A percentile compares a stretch with the other conserved stretches of the same genome.
Evolutionary conservation across 2,888 invertebrate genomes (phyloP).

Genomic region (Heliconius erato): DNA sequence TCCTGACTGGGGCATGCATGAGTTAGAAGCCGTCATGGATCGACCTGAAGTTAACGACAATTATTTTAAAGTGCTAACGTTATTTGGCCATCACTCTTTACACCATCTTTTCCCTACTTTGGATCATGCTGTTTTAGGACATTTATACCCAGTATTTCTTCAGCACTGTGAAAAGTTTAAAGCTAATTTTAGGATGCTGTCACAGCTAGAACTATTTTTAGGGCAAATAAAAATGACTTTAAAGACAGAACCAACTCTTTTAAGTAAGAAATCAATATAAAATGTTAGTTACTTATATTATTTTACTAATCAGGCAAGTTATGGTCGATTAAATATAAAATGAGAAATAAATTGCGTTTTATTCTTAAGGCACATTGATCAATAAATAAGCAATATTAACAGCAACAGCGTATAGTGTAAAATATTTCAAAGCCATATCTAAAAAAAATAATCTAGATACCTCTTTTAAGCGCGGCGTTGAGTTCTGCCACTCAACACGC

Average conservation of each 20-base stretch:
- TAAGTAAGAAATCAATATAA: constrained; percentile 47
- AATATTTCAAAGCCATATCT: too few relatives aligned
- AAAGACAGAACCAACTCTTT: constrained; percentile 65
- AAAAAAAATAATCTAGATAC: too few relatives aligned
- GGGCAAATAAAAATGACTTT: constrained; percentile 70
- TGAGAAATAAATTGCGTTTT: not conserved
- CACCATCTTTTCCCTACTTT: constrained; percentile 93
- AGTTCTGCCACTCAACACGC: too few relatives aligned
- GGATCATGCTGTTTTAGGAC: constrained; percentile 89
- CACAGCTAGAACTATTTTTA: constrained; percentile 69
- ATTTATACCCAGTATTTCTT: constrained; percentile 87
- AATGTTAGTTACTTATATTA: not conserved
- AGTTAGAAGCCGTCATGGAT: constrained; percentile 91
- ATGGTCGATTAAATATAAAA: not conserved
- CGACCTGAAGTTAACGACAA: constrained; percentile 88
- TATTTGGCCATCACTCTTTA: constrained; percentile 91
- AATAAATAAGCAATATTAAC: too few relatives aligned
- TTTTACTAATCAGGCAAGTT: not conserved
- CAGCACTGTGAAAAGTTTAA: constrained; percentile 87
- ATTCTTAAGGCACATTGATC: too few relatives aligned
- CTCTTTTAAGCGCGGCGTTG: too few relatives aligned
- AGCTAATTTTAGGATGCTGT: constrained; percentile 77
- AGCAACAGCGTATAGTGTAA: too few relatives aligned
- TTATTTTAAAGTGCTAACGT: constrained; percentile 88
- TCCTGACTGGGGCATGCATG: constrained; percentile 91